Conservation (phyloP, 2,797 vertebrate genomes). For the Danio choprae region DNA sequence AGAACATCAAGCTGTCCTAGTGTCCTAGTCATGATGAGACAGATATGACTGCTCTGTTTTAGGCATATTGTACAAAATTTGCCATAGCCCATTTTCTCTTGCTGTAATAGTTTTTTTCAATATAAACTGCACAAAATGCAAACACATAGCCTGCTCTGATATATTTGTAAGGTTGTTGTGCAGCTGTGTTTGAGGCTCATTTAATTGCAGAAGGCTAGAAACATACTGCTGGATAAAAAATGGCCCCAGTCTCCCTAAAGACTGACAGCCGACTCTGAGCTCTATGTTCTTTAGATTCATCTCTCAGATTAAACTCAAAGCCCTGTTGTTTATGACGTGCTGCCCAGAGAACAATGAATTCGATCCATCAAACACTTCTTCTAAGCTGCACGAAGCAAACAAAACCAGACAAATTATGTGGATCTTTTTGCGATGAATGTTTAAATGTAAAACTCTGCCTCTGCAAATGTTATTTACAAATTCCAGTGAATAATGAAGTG, state of each 20-base stretch:
- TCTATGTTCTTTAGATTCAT: conserved; percentile 33
- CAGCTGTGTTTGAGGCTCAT: conserved; percentile 19
- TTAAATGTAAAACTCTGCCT: background rate
- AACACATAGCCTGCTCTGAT: background rate
- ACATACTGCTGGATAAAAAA: conserved; percentile 7
- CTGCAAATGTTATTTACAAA: background rate
- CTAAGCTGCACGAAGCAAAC: conserved; percentile 4
- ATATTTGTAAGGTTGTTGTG: conserved; percentile 25
- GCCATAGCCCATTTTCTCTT: background rate
- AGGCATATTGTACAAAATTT: background rate
- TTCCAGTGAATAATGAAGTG: background rate
- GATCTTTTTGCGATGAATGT: background rate
- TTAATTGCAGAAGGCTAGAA: conserved; percentile 31
- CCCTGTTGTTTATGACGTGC: background rate
- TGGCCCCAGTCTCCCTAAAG: conserved; percentile 1
- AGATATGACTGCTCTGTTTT: background rate
- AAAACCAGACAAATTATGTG: background rate
- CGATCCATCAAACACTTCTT: background rate
- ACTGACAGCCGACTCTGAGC: background rate
- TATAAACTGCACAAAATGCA: conserved; percentile 17
- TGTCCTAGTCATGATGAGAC: background rate
- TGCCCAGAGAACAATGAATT: conserved; percentile 13
- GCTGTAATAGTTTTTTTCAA: background rate
- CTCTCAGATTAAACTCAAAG: conserved; percentile 7
- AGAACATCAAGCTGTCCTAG: background rate